Evolutionary conservation across 2,797 vertebrate species (phyloP).

Genomic region (Acrocephalus scirpaceus): DNA sequence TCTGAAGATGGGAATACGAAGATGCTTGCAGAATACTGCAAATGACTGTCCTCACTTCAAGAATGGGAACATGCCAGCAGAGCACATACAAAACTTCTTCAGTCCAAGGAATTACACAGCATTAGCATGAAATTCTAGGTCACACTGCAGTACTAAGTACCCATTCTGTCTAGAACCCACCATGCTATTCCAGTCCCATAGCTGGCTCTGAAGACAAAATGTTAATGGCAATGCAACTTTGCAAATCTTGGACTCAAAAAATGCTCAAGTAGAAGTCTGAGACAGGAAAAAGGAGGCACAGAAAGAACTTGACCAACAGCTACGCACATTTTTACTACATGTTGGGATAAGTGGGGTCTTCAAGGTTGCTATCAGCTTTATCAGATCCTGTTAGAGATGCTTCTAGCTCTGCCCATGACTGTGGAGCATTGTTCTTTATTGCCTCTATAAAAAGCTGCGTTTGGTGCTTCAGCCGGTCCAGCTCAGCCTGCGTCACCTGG

Average conservation of each 20-base stretch:
- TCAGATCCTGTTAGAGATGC: slow-evolving; percentile 77
- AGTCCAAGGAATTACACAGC: neutral
- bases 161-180: neutral
- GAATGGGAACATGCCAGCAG: neutral
- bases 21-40: neutral
- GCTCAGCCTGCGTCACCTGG: slow-evolving; percentile 86
- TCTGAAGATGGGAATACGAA: neutral
- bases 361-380: slow-evolving; percentile 20
- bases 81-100: neutral
- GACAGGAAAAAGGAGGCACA: slow-evolving; percentile 39
- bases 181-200: neutral
- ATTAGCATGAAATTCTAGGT: neutral
- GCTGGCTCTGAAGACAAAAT: neutral
- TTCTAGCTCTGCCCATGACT: slow-evolving; percentile 88
- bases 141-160: neutral
- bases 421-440: slow-evolving; percentile 84
- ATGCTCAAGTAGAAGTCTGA: slow-evolving; percentile 22
- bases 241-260: slow-evolving; percentile 2
- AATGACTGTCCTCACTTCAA: neutral
- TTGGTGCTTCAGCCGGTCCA: slow-evolving; percentile 88
- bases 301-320: slow-evolving; percentile 21
- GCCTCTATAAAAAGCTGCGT: slow-evolving; percentile 88
- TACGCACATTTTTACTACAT: slow-evolving; percentile 39
- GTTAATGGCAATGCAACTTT: neutral
- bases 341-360: slow-evolving; percentile 48